These are phyloP conservation scores for Raphicerus campestris DNA, from an alignment of 2,113 vertebrate species.

Conservation along the genomic window DNA sequence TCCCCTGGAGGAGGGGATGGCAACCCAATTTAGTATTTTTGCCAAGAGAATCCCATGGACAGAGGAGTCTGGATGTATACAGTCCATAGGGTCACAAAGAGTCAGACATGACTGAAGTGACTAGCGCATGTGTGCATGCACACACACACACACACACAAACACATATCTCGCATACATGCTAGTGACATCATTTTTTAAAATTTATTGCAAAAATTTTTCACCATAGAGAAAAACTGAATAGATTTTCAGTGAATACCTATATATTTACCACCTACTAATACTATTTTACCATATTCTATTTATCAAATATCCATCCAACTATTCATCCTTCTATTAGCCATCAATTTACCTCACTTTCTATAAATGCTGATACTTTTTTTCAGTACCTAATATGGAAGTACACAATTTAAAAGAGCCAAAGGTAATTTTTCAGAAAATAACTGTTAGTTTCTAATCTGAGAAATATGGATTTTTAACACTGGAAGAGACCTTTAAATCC, in stretches of 20 bases:
- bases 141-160: not conserved
- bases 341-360: not conserved
- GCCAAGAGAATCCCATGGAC: not conserved
- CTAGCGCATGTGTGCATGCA: rapidly evolving
- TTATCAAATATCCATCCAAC: not conserved
- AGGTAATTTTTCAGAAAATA: not conserved
- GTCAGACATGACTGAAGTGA: not conserved
- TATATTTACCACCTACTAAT: not conserved
- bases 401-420: not conserved
- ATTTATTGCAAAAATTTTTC: not conserved
- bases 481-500: not conserved
- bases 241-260: not conserved
- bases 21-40: not conserved
- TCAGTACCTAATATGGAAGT: not conserved
- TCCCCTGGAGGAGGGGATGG: not conserved
- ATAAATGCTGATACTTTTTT: not conserved
- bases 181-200: not conserved
- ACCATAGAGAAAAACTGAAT: not conserved
- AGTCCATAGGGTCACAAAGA: not conserved
- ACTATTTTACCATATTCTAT: not conserved
- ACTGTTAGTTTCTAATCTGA: not conserved
- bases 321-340: not conserved
- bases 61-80: not conserved
- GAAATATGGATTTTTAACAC: not conserved
- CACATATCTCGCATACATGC: not conserved